These are phyloP conservation scores for Abrostola triplasia DNA, from an alignment of 2,888 invertebrate genomes.

Conservation along the genomic window DNA sequence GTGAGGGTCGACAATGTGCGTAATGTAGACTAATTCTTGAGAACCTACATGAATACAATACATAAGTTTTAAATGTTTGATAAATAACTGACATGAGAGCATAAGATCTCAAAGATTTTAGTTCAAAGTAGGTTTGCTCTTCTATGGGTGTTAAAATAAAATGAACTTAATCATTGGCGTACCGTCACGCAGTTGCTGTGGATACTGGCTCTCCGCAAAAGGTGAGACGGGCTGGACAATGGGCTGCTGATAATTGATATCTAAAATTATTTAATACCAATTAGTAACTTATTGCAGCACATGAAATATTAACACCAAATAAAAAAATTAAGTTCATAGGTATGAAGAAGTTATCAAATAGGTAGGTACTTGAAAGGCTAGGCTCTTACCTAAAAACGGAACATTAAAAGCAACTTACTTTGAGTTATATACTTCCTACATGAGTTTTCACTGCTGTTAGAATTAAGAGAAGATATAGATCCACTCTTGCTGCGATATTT, in stretches of 20 bases:
- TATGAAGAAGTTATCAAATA: too few species aligned
- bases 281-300: neutral
- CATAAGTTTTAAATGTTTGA: too few species aligned
- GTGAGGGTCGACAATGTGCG: conserved; percentile 89
- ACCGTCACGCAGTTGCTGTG: conserved; percentile 77
- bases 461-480: conserved; percentile 77
- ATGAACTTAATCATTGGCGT: conserved; percentile 23
- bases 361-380: too few species aligned
- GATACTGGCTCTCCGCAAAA: conserved; percentile 68
- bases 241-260: conserved; percentile 61
- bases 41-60: conserved; percentile 68
- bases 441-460: conserved; percentile 71
- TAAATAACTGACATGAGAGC: too few species aligned
- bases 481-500: conserved; percentile 76
- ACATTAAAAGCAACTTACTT: conserved; percentile 41
- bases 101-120: too few species aligned
- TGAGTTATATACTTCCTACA: conserved; percentile 41
- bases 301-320: neutral
- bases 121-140: too few species aligned
- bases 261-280: conserved; percentile 49
- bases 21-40: conserved; percentile 85
- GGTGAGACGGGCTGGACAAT: conserved; percentile 67
- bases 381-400: too few species aligned
- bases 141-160: too few species aligned
- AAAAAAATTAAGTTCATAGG: neutral